A percentile compares a stretch with the other conserved stretches of the same genome.
Conservation (phyloP, 2,113 vertebrate genomes). For the Hippotragus niger region DNA sequence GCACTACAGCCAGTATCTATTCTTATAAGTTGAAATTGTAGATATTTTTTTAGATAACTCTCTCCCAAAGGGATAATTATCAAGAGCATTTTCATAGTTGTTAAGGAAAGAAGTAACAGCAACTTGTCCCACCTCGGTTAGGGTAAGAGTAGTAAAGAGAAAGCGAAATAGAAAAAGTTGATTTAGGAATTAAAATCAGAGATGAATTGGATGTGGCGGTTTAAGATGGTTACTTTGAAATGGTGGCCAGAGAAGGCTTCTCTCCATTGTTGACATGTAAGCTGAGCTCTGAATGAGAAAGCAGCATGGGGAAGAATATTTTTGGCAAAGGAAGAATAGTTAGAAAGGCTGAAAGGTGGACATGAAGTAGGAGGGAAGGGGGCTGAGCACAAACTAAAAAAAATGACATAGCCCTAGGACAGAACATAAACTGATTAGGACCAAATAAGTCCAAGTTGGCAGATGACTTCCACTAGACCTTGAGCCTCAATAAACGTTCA, state of each 20-base stretch:
- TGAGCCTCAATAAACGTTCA: not conserved
- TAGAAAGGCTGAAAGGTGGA: not conserved
- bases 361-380: not conserved
- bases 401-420: not conserved
- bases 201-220: not conserved
- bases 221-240: not conserved
- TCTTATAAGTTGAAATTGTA: not conserved
- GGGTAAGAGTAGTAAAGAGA: not conserved
- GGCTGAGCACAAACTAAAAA: not conserved
- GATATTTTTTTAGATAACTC: not conserved
- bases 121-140: not conserved
- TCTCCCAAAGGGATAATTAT: not conserved
- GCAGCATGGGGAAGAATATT: not conserved
- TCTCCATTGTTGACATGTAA: not conserved
- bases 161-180: not conserved
- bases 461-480: not conserved
- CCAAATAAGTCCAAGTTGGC: not conserved
- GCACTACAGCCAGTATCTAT: not conserved
- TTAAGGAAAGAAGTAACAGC: not conserved
- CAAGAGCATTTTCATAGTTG: not conserved
- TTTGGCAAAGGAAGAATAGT: not conserved
- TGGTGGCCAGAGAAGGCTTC: not conserved
- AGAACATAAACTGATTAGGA: not conserved
- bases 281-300: not conserved
- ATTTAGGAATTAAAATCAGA: not conserved